Percentiles rank a stretch among this genome's conserved stretches.
Conservation (phyloP, 2,797 vertebrate species). For the Gadopsis marmoratus region DNA sequence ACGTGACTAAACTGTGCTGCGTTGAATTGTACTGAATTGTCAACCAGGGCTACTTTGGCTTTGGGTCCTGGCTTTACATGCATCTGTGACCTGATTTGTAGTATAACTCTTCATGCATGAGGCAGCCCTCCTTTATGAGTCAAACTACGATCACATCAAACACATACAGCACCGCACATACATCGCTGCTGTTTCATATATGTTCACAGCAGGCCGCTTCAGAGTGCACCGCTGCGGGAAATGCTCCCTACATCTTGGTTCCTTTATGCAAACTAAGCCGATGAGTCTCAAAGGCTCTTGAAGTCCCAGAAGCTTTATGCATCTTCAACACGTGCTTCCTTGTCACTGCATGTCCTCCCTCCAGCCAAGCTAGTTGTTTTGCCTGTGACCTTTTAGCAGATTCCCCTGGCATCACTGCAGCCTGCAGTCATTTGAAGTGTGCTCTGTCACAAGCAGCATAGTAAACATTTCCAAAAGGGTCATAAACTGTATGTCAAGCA, state of each 20-base stretch:
- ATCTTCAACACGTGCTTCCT: constrained; percentile 72
- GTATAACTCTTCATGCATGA: constrained; percentile 56
- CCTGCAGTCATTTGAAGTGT: constrained; percentile 80
- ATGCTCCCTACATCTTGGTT: constrained; percentile 5
- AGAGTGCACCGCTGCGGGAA: constrained; percentile 1
- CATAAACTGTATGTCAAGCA: constrained; percentile 69
- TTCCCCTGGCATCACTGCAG: constrained; percentile 75
- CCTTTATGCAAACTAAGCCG: constrained; percentile 53
- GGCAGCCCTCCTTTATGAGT: constrained; percentile 59
- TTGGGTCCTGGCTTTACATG: constrained; percentile 62
- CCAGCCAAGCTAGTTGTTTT: constrained; percentile 76
- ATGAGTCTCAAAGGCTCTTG: constrained; percentile 54
- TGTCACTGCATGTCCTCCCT: constrained; percentile 76
- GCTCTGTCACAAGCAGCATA: constrained; percentile 76
- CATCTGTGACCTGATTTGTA: constrained; percentile 60
- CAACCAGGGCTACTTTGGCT: constrained; percentile 48
- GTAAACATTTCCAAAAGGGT: constrained; percentile 76
- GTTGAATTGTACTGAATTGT: constrained; percentile 40
- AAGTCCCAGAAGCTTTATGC: constrained; percentile 61
- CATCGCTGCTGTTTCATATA: constrained; percentile 19
- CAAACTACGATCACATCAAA: constrained; percentile 61
- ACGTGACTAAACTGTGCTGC: constrained; percentile 31
- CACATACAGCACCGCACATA: constrained; percentile 19
- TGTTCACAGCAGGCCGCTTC: constrained; percentile 19
- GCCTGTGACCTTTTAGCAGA: constrained; percentile 83